Base-by-base conservation (phyloP, 2,797 vertebrate genomes). In the Acanthopagrus latus region DNA sequence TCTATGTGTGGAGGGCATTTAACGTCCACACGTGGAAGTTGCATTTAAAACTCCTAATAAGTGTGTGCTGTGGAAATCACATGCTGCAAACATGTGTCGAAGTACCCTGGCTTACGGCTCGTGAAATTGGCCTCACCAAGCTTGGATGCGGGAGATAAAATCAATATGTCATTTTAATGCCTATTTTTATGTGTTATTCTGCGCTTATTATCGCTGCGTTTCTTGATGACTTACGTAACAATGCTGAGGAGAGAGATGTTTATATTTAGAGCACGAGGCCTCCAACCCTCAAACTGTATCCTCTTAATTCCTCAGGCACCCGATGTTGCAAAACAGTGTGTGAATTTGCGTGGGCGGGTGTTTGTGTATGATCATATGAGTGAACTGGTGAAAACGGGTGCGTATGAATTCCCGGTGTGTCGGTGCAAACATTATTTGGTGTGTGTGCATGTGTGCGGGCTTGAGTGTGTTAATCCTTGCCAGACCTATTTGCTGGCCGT, bases 311-410 rank as follows among this genome's bases (percentile, higher is more conserved):
- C 82, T 86, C 50, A 70, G 80, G 80, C 69, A 21, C 71, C 79
- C 69, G 1, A 60, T 85, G 85, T 86, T 87, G 81, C 86, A 82
- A 86, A 88, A 81, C 82, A 78, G 76, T 59, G 62, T 84, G 88
- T 83, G 89, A 87, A 79, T 81, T 52, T 81, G 86, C 76, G 91
- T 90, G 71, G 87, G 89, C 44, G 57, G 81, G 80, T 85, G 90
- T 87, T 83, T 86, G 84, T 83, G 83, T 82, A 43, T 75, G 81
- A 79, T 83, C 71, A 79, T 33, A 33, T 73, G 82, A 85, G 71
- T 78, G 83, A 88, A 77, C 66, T 64, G 71, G 82, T 77, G 80
- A 83, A 83, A 78, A 80, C 47, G 63, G 58, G 56, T 75, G 64
- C 81, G 80, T 85, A 68, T 75, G 83, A 89, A 83, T 55, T 81